Evolutionary conservation across 1,140 invertebrate genomes (phyloP).

Genomic region (Phenacoccus solenopsis): DNA sequence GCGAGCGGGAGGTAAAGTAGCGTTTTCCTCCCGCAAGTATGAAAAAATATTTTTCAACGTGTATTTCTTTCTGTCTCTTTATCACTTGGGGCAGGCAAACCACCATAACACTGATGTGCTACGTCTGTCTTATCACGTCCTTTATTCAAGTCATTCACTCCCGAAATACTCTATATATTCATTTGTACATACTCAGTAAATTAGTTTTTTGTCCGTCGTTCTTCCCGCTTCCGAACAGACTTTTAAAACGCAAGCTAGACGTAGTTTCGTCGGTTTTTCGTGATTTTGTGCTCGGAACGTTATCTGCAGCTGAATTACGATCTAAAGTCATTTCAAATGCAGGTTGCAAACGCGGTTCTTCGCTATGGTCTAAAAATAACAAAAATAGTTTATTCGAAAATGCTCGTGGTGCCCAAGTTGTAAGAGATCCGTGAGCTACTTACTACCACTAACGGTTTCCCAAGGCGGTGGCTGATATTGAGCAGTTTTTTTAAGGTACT

Average conservation of each 20-base stretch:
- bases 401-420: too few relatives aligned
- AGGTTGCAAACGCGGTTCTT: slow-evolving; percentile 7
- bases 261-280: neutral
- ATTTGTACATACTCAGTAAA: neutral
- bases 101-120: too few relatives aligned
- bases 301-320: neutral
- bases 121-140: too few relatives aligned
- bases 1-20: too few relatives aligned
- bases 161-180: neutral
- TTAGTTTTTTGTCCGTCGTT: slow-evolving; percentile 4
- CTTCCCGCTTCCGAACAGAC: neutral
- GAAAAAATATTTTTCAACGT: too few relatives aligned
- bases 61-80: too few relatives aligned
- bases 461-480: slow-evolving; percentile 40
- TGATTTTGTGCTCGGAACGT: neutral
- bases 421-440: neutral
- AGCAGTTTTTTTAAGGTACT: slow-evolving; percentile 41
- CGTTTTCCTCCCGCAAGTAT: too few relatives aligned
- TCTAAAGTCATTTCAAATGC: neutral
- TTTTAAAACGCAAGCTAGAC: neutral
- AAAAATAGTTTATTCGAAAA: neutral
- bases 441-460: slow-evolving; percentile 27
- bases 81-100: too few relatives aligned
- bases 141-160: too few relatives aligned
- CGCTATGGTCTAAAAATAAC: neutral